Evolutionary conservation across 2,113 vertebrate species (phyloP).

Genomic region (Bambusicola thoracicus): DNA sequence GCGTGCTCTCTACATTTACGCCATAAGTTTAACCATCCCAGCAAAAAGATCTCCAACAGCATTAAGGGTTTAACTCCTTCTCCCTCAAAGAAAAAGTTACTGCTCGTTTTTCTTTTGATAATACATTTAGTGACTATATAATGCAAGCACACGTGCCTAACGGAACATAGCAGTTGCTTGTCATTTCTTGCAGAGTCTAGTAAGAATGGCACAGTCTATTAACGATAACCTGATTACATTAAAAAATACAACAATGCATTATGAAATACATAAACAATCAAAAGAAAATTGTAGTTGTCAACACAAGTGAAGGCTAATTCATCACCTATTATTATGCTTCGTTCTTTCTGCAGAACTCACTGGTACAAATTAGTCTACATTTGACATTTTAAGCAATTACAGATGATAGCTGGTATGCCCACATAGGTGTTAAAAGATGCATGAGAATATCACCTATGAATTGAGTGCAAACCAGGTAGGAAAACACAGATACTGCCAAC

Average conservation of each 20-base stretch:
- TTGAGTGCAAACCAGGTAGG: neutral
- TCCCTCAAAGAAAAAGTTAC: neutral
- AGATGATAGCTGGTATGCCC: neutral
- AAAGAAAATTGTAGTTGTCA: neutral
- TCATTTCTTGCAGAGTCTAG: neutral
- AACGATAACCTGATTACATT: neutral
- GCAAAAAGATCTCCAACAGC: neutral
- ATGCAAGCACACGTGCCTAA: fast-evolving
- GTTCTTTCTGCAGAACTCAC: neutral
- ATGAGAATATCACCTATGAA: neutral
- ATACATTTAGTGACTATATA: neutral
- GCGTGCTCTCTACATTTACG: neutral
- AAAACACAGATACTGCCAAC: neutral
- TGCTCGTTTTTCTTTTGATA: neutral
- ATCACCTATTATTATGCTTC: neutral
- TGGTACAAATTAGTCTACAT: neutral
- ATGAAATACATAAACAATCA: neutral
- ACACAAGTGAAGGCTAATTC: neutral
- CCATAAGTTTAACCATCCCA: neutral
- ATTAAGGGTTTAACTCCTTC: neutral
- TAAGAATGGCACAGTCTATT: neutral
- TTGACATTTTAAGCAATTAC: neutral
- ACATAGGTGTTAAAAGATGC: neutral
- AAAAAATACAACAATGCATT: neutral
- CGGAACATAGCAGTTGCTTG: neutral